Percentiles rank a stretch among this genome's conserved stretches.
Conservation (phyloP, 2,888 invertebrate species). For the Dicranocentrus wangi region DNA sequence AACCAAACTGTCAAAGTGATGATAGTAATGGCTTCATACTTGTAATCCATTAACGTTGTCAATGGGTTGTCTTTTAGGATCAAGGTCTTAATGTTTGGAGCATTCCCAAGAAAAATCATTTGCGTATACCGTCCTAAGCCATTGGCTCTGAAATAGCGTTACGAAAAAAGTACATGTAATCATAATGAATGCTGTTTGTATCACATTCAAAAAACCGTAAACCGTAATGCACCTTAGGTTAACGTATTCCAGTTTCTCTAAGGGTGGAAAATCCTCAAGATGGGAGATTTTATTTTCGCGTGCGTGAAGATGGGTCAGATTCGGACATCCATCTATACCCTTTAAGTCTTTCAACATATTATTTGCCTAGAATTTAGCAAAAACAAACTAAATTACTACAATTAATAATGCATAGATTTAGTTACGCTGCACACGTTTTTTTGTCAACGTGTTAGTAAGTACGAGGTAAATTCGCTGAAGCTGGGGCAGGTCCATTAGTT, state of each 20-base stretch:
- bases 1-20: neutral
- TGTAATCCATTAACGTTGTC: slow-evolving; percentile 41
- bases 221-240: slow-evolving; percentile 66
- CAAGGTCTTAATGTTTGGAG: slow-evolving; percentile 51
- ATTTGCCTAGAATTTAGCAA: slow-evolving; percentile 50
- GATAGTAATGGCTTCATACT: slow-evolving; percentile 34
- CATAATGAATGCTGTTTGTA: neutral
- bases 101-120: slow-evolving; percentile 50
- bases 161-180: neutral
- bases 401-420: slow-evolving; percentile 12
- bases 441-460: too few species aligned
- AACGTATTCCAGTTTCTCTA: slow-evolving; percentile 60
- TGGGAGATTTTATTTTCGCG: slow-evolving; percentile 58
- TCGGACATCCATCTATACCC: slow-evolving; percentile 56
- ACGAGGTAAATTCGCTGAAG: slow-evolving; percentile 59
- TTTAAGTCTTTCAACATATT: slow-evolving; percentile 53
- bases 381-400: too few species aligned
- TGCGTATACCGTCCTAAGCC: slow-evolving; percentile 52
- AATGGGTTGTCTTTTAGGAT: slow-evolving; percentile 57
- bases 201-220: too few species aligned
- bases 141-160: slow-evolving; percentile 37
- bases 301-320: slow-evolving; percentile 60
- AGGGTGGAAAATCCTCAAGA: slow-evolving; percentile 51
- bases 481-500: slow-evolving; percentile 56
- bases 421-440: too few species aligned